Conservation (phyloP, 35 echinoderm and acorn worm genomes). For the Patiria miniata region DNA sequence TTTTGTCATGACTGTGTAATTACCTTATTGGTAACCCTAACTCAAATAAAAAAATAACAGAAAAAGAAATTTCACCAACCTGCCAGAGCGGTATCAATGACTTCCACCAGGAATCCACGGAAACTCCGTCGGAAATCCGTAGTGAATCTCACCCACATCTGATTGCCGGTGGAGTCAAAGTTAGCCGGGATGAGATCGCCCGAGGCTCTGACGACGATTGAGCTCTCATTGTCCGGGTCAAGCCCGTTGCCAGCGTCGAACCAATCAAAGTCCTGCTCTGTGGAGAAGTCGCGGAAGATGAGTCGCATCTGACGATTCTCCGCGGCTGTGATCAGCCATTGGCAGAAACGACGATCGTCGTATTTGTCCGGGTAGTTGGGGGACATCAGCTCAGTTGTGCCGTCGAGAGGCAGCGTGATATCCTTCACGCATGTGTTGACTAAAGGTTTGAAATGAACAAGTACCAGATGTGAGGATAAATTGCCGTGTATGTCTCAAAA, state of each 20-base stretch:
- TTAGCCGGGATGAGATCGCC: constrained; percentile 68
- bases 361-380: constrained; percentile 80
- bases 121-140: constrained; percentile 35
- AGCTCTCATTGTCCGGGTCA: constrained; percentile 40
- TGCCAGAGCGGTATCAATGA: constrained; percentile 73
- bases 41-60: too few species aligned
- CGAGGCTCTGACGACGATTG: constrained; percentile 57
- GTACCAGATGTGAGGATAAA: too few species aligned
- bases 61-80: constrained; percentile 39
- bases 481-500: too few species aligned
- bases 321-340: constrained; percentile 72
- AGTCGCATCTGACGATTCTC: constrained; percentile 42
- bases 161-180: constrained; percentile 63
- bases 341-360: constrained; percentile 64
- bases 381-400: constrained; percentile 42
- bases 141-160: constrained; percentile 79
- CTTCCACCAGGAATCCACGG: constrained; percentile 65
- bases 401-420: constrained; percentile 30
- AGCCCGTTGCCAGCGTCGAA: constrained; percentile 71
- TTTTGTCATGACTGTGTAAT: too few species aligned
- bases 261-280: constrained; percentile 69
- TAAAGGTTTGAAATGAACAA: neutral
- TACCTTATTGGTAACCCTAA: too few species aligned
- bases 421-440: constrained; percentile 44
- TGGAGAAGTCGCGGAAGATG: constrained; percentile 75